phyloP scores from a whole-genome alignment of 2,888 invertebrate species.

The Carterocephalus palaemon region DNA sequence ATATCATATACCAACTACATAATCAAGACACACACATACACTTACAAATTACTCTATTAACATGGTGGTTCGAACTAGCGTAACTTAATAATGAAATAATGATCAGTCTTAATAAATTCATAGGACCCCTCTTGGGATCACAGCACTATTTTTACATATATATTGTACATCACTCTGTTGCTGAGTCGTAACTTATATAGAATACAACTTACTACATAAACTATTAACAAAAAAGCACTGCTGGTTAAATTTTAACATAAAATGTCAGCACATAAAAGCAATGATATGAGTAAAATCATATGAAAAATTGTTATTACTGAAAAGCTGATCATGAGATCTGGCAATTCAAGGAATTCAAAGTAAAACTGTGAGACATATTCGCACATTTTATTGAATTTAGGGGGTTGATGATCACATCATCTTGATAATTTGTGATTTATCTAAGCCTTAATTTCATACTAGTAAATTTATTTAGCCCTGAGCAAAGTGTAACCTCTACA shows the following conservation, averaged over 20 bases:
- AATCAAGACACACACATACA: conserved; percentile 54
- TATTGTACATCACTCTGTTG: conserved; percentile 62
- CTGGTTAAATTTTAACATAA: conserved; percentile 61
- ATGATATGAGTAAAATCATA: conserved; percentile 55
- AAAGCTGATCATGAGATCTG: conserved; percentile 41
- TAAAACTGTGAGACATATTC: conserved; percentile 36
- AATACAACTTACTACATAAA: conserved; percentile 57
- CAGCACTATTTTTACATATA: conserved; percentile 51
- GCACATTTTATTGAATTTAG: conserved; percentile 32
- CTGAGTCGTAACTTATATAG: conserved; percentile 71
- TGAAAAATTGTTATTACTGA: conserved; percentile 46
- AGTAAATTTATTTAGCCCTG: conserved; percentile 19
- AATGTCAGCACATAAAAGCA: conserved; percentile 60
- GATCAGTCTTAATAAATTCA: conserved; percentile 75
- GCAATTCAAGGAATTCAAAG: conserved; percentile 39
- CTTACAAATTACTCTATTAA: conserved; percentile 51
- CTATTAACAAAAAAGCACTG: conserved; percentile 70
- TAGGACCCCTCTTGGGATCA: conserved; percentile 49
- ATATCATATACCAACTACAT: conserved; percentile 56
- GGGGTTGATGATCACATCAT: conserved; percentile 48
- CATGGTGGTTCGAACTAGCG: conserved; percentile 69
- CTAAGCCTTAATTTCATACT: conserved; percentile 42
- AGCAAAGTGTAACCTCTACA: conserved; percentile 1
- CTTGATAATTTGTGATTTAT: conserved; percentile 44
- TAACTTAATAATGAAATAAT: conserved; percentile 75